Evolutionary conservation across 2,888 invertebrate species (phyloP), one percentile per base, ranked within the genome.

Genomic region (Rhagophthalmus giganteus): DNA sequence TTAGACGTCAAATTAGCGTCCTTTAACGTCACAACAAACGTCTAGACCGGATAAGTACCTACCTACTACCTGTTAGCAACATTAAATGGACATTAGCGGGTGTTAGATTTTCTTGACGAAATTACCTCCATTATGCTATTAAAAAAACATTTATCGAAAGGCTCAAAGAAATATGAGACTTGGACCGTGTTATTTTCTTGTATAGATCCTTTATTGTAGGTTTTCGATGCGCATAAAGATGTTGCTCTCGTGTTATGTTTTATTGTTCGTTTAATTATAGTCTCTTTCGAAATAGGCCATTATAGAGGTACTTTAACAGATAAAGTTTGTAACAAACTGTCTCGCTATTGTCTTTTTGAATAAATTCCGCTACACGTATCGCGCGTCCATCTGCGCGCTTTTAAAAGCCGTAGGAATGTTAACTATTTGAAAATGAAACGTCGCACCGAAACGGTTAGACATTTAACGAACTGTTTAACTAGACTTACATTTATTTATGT

Each of bases 1-100:
- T 59, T 62, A 64, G 61, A 68, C 67, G 70, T 69, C 69, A 69
- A 69, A 70, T 69, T 69, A 69, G 62, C 68, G 66, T 65, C 67
- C 63, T 58, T 67, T 69, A 69, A 66, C 65, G 69, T 68, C 67
- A 66, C 58, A 61, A 62, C 59, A 59, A 46, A 55, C 55, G 65
- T 67, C 66, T 66, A 66, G 66, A 67, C 65, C 53, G 46, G 54
- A 53, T 66, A 67, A 67, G 60, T 61, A 64, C n/a, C n/a, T n/a
- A n/a, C n/a, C n/a, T n/a, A n/a, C 61, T 62, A 58, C 64, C 64
- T 64, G 62, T 66, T 62, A 61, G 54, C n/a, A 63, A 58, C 60
- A 66, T 64, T 64, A 66, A 66, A 66, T 59, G 58, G 58, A 59
- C 62, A 66, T 67, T 67, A 66, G 59, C 55, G 44, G 56, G 64